Percentiles rank a stretch among this genome's conserved stretches.
Conservation (phyloP, 2,797 vertebrate genomes). For the Pangasius sanitwongsei region DNA sequence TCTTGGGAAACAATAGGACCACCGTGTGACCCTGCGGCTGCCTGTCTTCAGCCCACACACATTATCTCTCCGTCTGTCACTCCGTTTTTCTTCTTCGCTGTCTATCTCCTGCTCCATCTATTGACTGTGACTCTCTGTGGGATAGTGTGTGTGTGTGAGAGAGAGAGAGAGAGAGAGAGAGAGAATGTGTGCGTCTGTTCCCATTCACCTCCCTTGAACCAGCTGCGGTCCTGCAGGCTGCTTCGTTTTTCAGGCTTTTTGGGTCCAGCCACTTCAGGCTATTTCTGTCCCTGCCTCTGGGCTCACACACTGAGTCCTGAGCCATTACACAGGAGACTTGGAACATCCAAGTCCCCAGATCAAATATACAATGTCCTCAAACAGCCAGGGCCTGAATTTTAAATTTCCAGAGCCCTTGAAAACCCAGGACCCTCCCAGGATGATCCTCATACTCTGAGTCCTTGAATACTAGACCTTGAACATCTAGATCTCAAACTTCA, state of each 20-base stretch:
- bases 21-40: slow-evolving; percentile 49
- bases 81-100: slow-evolving; percentile 57
- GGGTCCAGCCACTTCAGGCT: slow-evolving; percentile 39
- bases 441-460: not conserved
- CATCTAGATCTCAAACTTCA: not conserved
- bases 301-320: slow-evolving; percentile 39
- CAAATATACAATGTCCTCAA: slow-evolving; percentile 27
- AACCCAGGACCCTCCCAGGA: not conserved
- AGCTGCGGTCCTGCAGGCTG: slow-evolving; percentile 34
- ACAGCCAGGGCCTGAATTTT: not conserved
- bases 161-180: slow-evolving; percentile 34
- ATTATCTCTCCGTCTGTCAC: slow-evolving; percentile 61
- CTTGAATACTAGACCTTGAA: not conserved
- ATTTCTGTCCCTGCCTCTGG: slow-evolving; percentile 50
- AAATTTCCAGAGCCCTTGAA: slow-evolving; percentile 22
- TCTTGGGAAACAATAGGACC: slow-evolving; percentile 56
- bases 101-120: slow-evolving; percentile 55
- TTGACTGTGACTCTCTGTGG: slow-evolving; percentile 48
- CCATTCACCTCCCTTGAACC: slow-evolving; percentile 46
- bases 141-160: slow-evolving; percentile 31
- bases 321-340: slow-evolving; percentile 20
- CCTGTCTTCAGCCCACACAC: slow-evolving; percentile 57
- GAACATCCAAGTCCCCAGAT: slow-evolving; percentile 13
- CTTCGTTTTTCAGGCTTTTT: slow-evolving; percentile 43
- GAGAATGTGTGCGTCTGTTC: slow-evolving; percentile 19